A percentile compares a stretch with the other conserved stretches of the same genome.
These are phyloP conservation scores for Nomada ruficornis DNA, from an alignment of 2,888 invertebrate species.

Conservation along the genomic window DNA sequence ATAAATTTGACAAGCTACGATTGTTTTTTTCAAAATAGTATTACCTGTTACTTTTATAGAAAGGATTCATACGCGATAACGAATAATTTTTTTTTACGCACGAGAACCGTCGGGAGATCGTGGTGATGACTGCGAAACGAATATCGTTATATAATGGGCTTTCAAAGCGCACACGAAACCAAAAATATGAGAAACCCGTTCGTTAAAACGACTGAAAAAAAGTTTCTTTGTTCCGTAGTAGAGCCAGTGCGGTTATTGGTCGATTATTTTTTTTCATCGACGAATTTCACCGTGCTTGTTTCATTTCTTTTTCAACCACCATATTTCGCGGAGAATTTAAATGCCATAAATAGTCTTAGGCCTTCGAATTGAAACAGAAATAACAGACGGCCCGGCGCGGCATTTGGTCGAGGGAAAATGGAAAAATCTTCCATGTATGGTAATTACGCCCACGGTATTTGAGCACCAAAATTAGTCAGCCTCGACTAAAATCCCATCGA, in stretches of 20 bases:
- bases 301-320: no score
- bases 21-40: neutral
- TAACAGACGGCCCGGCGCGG: neutral
- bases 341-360: neutral
- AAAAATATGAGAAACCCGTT: slow-evolving; percentile 24
- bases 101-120: slow-evolving; percentile 23
- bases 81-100: neutral
- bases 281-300: neutral
- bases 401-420: neutral
- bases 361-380: neutral
- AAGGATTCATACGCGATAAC: no score
- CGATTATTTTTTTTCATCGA: slow-evolving; percentile 3
- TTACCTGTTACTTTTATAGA: slow-evolving; percentile 27
- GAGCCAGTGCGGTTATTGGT: neutral
- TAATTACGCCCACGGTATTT: neutral
- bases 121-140: slow-evolving; percentile 17
- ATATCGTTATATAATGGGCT: slow-evolving; percentile 38
- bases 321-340: neutral
- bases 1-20: no score
- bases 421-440: neutral
- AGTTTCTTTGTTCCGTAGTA: neutral
- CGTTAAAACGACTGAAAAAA: slow-evolving; percentile 7
- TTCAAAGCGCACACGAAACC: slow-evolving; percentile 27
- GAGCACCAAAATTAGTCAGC: neutral
- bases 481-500: neutral